A percentile compares a stretch with the other conserved stretches of the same genome.
Evolutionary conservation across 2,888 invertebrate genomes (phyloP).

Genomic region (Lasioglossum leucozonium): DNA sequence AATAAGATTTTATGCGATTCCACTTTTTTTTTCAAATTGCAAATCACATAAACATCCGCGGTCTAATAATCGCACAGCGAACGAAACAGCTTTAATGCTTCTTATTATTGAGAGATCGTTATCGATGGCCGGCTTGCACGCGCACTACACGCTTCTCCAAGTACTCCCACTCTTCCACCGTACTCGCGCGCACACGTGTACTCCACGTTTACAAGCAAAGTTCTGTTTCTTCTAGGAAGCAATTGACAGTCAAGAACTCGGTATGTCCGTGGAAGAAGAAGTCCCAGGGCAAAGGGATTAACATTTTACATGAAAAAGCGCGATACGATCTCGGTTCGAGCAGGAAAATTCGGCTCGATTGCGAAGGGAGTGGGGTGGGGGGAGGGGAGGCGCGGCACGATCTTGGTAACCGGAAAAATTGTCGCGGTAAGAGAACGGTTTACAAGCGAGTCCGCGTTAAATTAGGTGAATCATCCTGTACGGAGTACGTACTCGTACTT

Average conservation of each 20-base stretch:
- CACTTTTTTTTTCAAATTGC: no score
- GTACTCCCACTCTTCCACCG: background rate
- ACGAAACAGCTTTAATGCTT: background rate
- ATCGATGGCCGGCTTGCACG: background rate
- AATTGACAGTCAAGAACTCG: background rate
- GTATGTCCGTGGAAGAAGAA: background rate
- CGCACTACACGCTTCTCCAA: background rate
- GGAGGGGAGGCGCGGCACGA: background rate
- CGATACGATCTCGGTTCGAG: background rate
- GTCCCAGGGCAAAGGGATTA: background rate
- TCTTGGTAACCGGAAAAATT: background rate
- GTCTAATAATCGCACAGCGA: background rate
- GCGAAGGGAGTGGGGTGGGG: no score
- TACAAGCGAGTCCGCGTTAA: background rate
- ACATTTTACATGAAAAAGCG: background rate
- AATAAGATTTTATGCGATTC: no score
- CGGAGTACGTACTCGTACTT: background rate
- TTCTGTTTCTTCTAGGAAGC: background rate
- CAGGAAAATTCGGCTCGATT: background rate
- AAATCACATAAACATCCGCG: no score
- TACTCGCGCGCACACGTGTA: no score
- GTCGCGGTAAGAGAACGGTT: background rate
- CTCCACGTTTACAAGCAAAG: background rate
- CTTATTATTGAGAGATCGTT: background rate
- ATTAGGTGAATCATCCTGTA: constrained; percentile 23